Conservation (phyloP, 2,888 invertebrate species). For the Lepeophtheirus nordmannii region DNA sequence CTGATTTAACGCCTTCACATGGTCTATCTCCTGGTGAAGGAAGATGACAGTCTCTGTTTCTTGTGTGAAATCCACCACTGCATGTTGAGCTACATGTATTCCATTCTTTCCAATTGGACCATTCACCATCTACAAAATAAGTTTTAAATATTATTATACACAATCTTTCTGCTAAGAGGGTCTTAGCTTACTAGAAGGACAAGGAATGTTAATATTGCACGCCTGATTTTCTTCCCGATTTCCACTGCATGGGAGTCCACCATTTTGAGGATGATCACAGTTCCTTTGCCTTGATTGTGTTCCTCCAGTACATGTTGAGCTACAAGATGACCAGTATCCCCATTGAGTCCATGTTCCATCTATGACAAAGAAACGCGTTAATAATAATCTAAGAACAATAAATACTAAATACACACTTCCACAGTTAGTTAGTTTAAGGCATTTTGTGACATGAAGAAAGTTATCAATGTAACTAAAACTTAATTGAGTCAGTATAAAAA, state of each 20-base stretch:
- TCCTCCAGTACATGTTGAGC: conserved; percentile 52
- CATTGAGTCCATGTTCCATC: conserved; percentile 1
- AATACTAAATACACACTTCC: no score
- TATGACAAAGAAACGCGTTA: not conserved
- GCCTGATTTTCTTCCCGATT: not conserved
- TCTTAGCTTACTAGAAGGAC: not conserved
- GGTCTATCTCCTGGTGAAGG: not conserved
- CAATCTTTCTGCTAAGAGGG: not conserved
- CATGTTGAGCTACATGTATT: not conserved
- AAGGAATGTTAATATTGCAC: not conserved
- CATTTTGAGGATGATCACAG: not conserved
- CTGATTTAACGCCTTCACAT: not conserved
- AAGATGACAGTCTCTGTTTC: not conserved
- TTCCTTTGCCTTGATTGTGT: conserved; percentile 34
- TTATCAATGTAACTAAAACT: no score
- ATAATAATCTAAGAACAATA: no score
- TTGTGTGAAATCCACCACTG: not conserved
- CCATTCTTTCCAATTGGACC: not conserved
- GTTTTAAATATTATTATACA: not conserved
- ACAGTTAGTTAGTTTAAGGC: no score
- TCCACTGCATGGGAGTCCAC: not conserved
- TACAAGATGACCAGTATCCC: conserved; percentile 29
- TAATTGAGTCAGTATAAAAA: no score
- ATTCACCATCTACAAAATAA: not conserved
- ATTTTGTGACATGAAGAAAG: no score